Conservation (phyloP, 2,888 invertebrate species). For the Oscheius myriophilus region DNA sequence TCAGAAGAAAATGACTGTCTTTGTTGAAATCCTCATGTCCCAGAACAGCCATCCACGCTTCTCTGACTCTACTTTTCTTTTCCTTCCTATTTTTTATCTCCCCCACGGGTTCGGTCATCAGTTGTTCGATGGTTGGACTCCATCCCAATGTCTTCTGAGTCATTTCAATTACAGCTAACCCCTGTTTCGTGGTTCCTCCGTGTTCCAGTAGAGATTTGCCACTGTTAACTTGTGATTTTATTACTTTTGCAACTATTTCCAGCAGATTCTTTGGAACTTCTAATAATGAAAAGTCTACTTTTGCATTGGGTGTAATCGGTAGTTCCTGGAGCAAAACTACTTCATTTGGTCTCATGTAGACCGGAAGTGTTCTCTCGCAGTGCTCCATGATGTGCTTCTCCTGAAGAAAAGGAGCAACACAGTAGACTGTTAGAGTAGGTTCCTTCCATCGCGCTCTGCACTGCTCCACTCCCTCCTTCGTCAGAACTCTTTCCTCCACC, state of each 20-base stretch:
- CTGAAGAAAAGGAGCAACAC: constrained; percentile 2
- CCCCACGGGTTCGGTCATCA: background rate
- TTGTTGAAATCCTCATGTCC: constrained; percentile 17
- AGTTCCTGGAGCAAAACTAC: constrained; percentile 48
- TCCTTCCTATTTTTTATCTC: background rate
- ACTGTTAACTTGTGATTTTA: background rate
- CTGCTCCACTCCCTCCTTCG: constrained; percentile 25
- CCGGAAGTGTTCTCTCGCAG: constrained; percentile 50
- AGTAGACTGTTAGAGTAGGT: constrained; percentile 50
- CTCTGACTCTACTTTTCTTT: background rate
- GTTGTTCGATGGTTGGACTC: background rate
- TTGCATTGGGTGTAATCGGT: constrained; percentile 63
- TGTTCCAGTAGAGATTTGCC: constrained; percentile 7
- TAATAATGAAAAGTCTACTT: constrained; percentile 38
- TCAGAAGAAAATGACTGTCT: constrained; percentile 48
- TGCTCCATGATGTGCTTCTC: constrained; percentile 28
- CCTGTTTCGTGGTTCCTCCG: constrained; percentile 9
- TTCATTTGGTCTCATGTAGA: constrained; percentile 56
- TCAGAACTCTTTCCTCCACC: constrained; percentile 56
- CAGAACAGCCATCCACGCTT: constrained; percentile 18
- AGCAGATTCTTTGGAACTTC: background rate
- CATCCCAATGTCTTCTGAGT: background rate
- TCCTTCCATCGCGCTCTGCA: constrained; percentile 45
- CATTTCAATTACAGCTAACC: background rate
- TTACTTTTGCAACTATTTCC: background rate